A percentile compares a stretch with the other conserved stretches of the same genome.
Evolutionary conservation across 2,888 invertebrate species (phyloP).

Genomic region (Tanaodytes sp.): DNA sequence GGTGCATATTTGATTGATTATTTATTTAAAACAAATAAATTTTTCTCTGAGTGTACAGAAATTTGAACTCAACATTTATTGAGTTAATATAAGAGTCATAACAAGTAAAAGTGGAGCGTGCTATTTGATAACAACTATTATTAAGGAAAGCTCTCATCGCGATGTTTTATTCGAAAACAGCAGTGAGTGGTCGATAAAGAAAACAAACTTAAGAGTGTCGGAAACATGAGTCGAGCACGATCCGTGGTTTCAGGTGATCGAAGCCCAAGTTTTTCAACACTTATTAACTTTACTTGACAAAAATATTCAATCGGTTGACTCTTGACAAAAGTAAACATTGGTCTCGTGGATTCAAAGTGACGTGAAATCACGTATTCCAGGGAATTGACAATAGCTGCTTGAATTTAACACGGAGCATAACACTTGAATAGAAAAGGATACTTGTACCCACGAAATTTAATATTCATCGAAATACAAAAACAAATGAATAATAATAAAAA

Average conservation of each 20-base stretch:
- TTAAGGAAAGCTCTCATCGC: constrained; percentile 31
- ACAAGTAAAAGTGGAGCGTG: constrained; percentile 23
- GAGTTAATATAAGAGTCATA: too few species aligned
- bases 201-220: constrained; percentile 41
- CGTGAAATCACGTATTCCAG: constrained; percentile 33
- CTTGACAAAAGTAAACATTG: constrained; percentile 17
- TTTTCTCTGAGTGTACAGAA: too few species aligned
- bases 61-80: too few species aligned
- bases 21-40: too few species aligned
- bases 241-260: constrained; percentile 37
- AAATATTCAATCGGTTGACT: constrained; percentile 34
- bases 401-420: too few species aligned
- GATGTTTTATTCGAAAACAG: constrained; percentile 40
- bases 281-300: constrained; percentile 23
- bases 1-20: too few species aligned
- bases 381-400: constrained; percentile 12
- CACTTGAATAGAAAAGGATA: too few species aligned
- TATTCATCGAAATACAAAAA: too few species aligned
- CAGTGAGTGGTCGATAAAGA: constrained; percentile 40
- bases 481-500: too few species aligned
- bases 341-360: constrained; percentile 7
- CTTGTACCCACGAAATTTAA: constrained; percentile 6
- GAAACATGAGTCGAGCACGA: constrained; percentile 49
- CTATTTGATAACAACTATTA: constrained; percentile 22
- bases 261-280: constrained; percentile 33